These are phyloP conservation scores for Acrobasis consociella DNA, from an alignment of 2,888 invertebrate species.

Conservation along the genomic window DNA sequence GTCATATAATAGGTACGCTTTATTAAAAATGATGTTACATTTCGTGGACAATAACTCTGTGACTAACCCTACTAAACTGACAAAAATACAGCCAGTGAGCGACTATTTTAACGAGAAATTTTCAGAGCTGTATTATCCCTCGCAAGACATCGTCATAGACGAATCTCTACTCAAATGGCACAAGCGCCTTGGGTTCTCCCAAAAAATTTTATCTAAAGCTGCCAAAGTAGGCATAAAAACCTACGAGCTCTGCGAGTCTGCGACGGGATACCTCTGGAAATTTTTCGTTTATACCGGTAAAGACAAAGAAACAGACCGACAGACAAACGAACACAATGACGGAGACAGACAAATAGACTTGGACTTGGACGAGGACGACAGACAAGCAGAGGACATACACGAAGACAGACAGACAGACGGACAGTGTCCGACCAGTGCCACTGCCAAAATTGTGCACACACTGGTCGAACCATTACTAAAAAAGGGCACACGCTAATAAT, in stretches of 20 bases:
- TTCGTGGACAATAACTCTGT: too few relatives aligned
- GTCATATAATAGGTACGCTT: too few relatives aligned
- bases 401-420: neutral
- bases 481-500: neutral
- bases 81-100: too few relatives aligned
- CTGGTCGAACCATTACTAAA: neutral
- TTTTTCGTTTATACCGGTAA: neutral
- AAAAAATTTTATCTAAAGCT: neutral
- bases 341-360: neutral
- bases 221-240: neutral
- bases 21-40: too few relatives aligned
- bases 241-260: neutral
- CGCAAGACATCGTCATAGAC: neutral
- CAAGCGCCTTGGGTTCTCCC: neutral
- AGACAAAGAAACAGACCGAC: neutral
- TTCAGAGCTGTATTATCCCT: neutral
- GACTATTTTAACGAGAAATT: neutral
- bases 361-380: too few relatives aligned
- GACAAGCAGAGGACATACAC: neutral
- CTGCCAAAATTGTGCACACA: neutral
- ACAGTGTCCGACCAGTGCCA: neutral
- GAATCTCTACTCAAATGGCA: neutral
- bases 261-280: neutral
- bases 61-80: too few relatives aligned
- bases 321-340: neutral